phyloP scores from a whole-genome alignment of 1,140 invertebrate genomes.

The Cotesia typhae region DNA sequence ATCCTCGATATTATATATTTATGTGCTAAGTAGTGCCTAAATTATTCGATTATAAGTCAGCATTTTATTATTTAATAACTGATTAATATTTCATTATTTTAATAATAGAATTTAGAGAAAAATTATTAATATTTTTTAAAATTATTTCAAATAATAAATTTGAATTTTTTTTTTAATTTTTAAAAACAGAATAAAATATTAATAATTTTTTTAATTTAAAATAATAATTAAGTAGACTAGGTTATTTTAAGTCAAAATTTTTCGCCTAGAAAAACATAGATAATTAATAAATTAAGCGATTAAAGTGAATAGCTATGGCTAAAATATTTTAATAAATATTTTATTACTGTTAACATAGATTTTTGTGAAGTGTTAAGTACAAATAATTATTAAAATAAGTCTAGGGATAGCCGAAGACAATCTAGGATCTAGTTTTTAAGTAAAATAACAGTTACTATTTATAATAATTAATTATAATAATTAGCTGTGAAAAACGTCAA shows the following conservation, averaged over 20 bases:
- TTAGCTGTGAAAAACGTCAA: not conserved
- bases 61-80: not conserved
- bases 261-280: constrained; percentile 37
- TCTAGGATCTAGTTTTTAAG: no score
- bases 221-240: constrained; percentile 23
- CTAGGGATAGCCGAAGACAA: no score
- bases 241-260: constrained; percentile 14
- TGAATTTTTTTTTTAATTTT: no score
- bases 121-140: constrained; percentile 18
- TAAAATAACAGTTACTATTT: not conserved
- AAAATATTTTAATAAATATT: no score
- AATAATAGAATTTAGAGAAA: not conserved
- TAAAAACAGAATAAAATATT: no score
- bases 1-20: constrained; percentile 24
- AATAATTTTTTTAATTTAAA: not conserved
- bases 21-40: constrained; percentile 30
- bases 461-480: not conserved
- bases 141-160: no score
- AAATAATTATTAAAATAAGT: no score
- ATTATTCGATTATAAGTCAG: constrained; percentile 23
- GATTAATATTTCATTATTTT: not conserved
- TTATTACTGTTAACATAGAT: no score
- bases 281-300: constrained; percentile 3
- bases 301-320: no score
- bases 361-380: no score